A percentile compares a stretch with the other conserved stretches of the same genome.
phyloP scores from a whole-genome alignment of 2,888 invertebrate species.

The Desoria tigrina region DNA sequence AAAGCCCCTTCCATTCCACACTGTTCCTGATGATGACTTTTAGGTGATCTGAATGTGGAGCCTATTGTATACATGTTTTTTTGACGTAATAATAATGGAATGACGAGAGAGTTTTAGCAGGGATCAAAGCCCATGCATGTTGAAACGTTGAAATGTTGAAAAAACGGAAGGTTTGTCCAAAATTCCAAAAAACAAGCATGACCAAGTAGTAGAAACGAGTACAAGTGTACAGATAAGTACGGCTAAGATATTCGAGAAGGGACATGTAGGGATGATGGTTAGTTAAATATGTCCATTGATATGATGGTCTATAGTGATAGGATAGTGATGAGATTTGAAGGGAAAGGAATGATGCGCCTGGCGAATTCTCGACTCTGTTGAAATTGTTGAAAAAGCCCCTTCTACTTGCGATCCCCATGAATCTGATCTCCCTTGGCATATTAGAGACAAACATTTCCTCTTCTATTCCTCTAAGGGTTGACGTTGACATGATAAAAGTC shows the following conservation, averaged over 20 bases:
- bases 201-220: neutral
- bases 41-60: too few relatives aligned
- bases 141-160: neutral
- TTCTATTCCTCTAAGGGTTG: too few relatives aligned
- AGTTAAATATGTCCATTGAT: too few relatives aligned
- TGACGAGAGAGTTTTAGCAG: too few relatives aligned
- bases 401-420: constrained; percentile 16
- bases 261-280: too few relatives aligned
- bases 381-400: constrained; percentile 13
- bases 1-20: constrained; percentile 28
- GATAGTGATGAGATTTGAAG: constrained; percentile 21
- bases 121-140: too few relatives aligned
- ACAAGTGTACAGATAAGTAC: neutral
- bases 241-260: too few relatives aligned
- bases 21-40: too few relatives aligned
- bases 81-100: too few relatives aligned
- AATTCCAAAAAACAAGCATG: constrained; percentile 1
- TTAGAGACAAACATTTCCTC: constrained; percentile 6
- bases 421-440: constrained; percentile 22
- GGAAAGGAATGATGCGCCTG: constrained; percentile 27
- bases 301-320: too few relatives aligned
- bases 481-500: constrained; percentile 10
- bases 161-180: too few relatives aligned
- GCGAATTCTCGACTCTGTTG: constrained; percentile 12
- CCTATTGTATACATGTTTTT: too few relatives aligned